A percentile compares a stretch with the other conserved stretches of the same genome.
These are phyloP conservation scores for Idris sp. DNA, from an alignment of 1,140 invertebrate genomes.

Conservation along the genomic window DNA sequence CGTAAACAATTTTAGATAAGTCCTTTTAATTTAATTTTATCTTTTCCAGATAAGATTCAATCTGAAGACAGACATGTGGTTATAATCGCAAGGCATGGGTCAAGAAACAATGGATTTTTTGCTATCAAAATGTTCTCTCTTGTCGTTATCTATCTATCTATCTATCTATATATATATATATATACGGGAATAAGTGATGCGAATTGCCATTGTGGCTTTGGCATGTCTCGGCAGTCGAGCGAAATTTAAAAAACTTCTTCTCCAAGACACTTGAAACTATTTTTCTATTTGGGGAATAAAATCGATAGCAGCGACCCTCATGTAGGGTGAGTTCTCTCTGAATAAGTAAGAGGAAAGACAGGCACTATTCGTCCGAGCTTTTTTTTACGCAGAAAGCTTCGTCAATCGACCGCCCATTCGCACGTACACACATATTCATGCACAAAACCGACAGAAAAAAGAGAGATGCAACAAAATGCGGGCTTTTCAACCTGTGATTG, in stretches of 20 bases:
- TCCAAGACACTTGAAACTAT: slow-evolving; percentile 62
- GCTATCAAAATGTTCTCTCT: slow-evolving; percentile 44
- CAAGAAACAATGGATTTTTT: slow-evolving; percentile 47
- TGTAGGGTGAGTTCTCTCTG: slow-evolving; percentile 47
- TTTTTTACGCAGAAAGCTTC: slow-evolving; percentile 47
- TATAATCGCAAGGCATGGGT: too few relatives aligned
- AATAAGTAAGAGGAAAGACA: slow-evolving; percentile 61
- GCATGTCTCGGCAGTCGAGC: slow-evolving; percentile 51
- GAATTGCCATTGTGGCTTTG: slow-evolving; percentile 53
- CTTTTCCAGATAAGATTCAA: too few relatives aligned
- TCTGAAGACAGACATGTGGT: slow-evolving; percentile 6
- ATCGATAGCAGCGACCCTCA: slow-evolving; percentile 58
- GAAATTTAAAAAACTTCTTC: slow-evolving; percentile 62
- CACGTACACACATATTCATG: slow-evolving; percentile 10
- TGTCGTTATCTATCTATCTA: too few relatives aligned
- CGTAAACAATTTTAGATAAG: too few relatives aligned
- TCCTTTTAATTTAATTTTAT: too few relatives aligned
- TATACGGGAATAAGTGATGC: slow-evolving; percentile 51
- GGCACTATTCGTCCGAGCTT: slow-evolving; percentile 52
- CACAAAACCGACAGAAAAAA: neutral
- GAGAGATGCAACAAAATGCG: slow-evolving; percentile 21
- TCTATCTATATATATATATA: slow-evolving; percentile 31
- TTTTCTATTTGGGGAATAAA: slow-evolving; percentile 64
- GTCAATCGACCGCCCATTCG: slow-evolving; percentile 20
- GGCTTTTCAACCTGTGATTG: slow-evolving; percentile 27